phyloP scores from a whole-genome alignment of 2,113 vertebrate species.

The Bucco capensis region DNA sequence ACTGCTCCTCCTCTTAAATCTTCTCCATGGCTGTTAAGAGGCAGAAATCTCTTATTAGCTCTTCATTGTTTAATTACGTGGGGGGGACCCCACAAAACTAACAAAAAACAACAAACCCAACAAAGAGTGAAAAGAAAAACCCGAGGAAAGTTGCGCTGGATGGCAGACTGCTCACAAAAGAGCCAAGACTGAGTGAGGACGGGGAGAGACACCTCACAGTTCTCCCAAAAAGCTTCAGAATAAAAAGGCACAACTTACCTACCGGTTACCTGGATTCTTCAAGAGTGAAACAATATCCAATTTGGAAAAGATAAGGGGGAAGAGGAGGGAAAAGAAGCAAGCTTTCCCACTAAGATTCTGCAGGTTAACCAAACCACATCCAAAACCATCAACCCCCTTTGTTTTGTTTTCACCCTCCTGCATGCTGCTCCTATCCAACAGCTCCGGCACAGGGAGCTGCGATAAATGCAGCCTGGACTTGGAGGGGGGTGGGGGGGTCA shows the following conservation, averaged over 20 bases:
- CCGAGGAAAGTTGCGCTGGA: neutral
- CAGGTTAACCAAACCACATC: neutral
- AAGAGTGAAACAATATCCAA: neutral
- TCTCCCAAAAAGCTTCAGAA: neutral
- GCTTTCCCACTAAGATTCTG: neutral
- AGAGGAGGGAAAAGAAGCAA: neutral
- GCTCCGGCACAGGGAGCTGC: neutral
- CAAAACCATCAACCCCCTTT: conserved; percentile 6
- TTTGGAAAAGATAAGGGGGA: neutral
- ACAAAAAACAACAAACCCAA: neutral
- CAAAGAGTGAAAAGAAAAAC: neutral
- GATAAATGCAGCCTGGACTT: neutral
- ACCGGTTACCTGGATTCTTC: neutral
- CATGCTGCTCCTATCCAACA: neutral
- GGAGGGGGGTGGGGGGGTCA: neutral
- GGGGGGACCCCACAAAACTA: neutral
- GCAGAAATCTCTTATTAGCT: neutral
- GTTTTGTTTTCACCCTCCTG: conserved; percentile 40
- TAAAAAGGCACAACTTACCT: neutral
- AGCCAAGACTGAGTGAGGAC: neutral
- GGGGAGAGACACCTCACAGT: neutral
- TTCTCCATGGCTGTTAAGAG: neutral
- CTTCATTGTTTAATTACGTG: neutral
- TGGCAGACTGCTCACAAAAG: neutral
- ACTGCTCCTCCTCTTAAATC: neutral